A percentile compares a stretch with the other conserved stretches of the same genome.
Conservation (phyloP, 1,140 invertebrate species). For the Eriosoma lanigerum region DNA sequence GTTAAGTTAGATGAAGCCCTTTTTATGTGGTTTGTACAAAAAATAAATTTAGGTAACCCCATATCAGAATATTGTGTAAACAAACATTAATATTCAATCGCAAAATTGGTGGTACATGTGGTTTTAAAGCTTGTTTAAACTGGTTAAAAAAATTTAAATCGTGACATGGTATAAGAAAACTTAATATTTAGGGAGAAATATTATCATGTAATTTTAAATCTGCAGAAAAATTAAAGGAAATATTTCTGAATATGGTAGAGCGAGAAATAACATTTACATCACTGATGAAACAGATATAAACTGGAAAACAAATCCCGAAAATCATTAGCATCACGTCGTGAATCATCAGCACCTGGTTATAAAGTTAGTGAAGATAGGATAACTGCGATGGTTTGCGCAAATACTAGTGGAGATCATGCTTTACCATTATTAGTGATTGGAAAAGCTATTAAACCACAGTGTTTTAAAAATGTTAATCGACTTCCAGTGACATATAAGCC, state of each 20-base stretch:
- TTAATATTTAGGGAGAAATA: slow-evolving; percentile 52
- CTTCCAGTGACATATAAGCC: too few relatives aligned
- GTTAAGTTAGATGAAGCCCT: background rate
- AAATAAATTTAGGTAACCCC: background rate
- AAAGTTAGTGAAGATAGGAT: slow-evolving; percentile 51
- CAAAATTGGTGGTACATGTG: background rate
- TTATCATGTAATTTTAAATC: slow-evolving; percentile 48
- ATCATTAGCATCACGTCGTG: slow-evolving; percentile 54
- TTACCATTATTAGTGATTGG: slow-evolving; percentile 55
- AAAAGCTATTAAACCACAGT: slow-evolving; percentile 46
- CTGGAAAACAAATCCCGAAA: slow-evolving; percentile 55
- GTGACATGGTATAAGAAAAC: slow-evolving; percentile 49
- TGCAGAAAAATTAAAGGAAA: slow-evolving; percentile 34
- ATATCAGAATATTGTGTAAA: background rate
- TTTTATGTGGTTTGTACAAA: background rate
- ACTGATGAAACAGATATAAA: slow-evolving; percentile 56
- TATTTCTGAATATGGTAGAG: slow-evolving; percentile 22
- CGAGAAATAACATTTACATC: slow-evolving; percentile 56
- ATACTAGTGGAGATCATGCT: slow-evolving; percentile 55
- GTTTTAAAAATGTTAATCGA: too few relatives aligned
- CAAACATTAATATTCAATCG: background rate
- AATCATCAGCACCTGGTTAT: background rate
- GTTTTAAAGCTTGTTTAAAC: slow-evolving; percentile 58
- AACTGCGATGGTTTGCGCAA: slow-evolving; percentile 58
- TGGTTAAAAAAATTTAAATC: slow-evolving; percentile 56